Percentiles rank a stretch among this genome's conserved stretches.
Conservation (phyloP, 2,888 invertebrate genomes). For the Leucania comma region DNA sequence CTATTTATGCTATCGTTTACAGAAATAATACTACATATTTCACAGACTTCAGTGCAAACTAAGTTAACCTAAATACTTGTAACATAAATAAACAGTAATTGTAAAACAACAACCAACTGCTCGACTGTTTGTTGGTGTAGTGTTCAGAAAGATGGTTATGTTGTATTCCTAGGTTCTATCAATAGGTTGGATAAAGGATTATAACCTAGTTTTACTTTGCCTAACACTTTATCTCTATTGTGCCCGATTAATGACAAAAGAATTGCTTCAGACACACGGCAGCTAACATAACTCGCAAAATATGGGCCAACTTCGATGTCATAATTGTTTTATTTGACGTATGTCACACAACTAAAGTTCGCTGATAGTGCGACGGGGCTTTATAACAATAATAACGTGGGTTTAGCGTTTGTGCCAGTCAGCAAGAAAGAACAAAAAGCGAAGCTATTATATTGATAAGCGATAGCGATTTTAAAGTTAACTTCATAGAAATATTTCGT, state of each 20-base stretch:
- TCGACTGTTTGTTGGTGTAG: background rate
- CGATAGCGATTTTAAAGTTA: conserved; percentile 24
- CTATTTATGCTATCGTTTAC: conserved; percentile 16
- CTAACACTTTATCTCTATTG: background rate
- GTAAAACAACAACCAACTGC: background rate
- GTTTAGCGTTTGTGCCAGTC: conserved; percentile 19
- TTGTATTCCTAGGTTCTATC: no score
- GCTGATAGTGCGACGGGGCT: conserved; percentile 47
- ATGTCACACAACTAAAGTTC: background rate
- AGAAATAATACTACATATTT: conserved; percentile 1
- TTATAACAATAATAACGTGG: conserved; percentile 35
- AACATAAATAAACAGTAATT: conserved; percentile 4
- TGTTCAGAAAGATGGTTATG: background rate
- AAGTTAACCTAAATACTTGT: background rate
- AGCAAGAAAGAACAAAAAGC: conserved; percentile 16
- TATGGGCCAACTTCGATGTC: no score
- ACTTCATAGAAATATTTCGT: background rate
- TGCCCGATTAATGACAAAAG: background rate
- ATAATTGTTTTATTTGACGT: background rate
- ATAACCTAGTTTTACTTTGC: no score
- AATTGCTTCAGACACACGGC: background rate
- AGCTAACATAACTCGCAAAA: background rate
- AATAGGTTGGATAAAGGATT: no score
- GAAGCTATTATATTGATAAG: conserved; percentile 30
- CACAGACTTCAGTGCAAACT: background rate